Conservation (phyloP, 2,113 vertebrate genomes). For the Cynocephalus volans region DNA sequence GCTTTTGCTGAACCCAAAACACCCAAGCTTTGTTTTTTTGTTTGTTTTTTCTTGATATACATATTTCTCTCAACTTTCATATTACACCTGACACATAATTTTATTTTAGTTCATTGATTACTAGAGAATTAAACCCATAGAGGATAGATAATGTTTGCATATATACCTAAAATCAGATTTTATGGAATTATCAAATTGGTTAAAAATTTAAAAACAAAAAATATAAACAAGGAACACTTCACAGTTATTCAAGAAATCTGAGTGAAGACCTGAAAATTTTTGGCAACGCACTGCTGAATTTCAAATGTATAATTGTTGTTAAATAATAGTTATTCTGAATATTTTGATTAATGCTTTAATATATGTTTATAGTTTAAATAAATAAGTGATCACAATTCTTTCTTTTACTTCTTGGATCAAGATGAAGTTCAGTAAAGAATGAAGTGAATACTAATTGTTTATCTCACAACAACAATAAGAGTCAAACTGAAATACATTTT, state of each 20-base stretch:
- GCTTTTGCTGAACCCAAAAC: background rate
- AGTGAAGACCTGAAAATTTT: background rate
- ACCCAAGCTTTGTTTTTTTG: background rate
- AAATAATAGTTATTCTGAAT: constrained; percentile 43
- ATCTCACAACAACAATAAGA: constrained; percentile 73
- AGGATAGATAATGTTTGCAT: background rate
- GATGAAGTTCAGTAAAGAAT: constrained; percentile 51
- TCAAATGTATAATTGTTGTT: constrained; percentile 53
- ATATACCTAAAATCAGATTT: background rate
- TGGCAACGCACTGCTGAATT: background rate
- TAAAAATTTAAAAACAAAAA: background rate
- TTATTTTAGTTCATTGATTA: background rate
- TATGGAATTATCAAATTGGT: background rate
- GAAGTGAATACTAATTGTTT: constrained; percentile 77
- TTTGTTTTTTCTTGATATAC: background rate
- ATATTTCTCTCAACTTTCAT: background rate
- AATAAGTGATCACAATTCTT: constrained; percentile 71
- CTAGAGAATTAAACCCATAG: background rate
- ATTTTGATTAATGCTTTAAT: constrained; percentile 55
- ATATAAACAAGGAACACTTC: background rate
- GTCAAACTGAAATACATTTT: constrained; percentile 73
- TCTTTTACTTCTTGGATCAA: constrained; percentile 76
- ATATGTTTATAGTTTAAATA: constrained; percentile 67
- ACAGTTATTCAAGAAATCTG: constrained; percentile 20
- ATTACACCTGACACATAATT: background rate